These are phyloP conservation scores for silkworm (Bombyx mori) DNA, from an alignment of 1,140 invertebrate species.

Conservation along the genomic window DNA sequence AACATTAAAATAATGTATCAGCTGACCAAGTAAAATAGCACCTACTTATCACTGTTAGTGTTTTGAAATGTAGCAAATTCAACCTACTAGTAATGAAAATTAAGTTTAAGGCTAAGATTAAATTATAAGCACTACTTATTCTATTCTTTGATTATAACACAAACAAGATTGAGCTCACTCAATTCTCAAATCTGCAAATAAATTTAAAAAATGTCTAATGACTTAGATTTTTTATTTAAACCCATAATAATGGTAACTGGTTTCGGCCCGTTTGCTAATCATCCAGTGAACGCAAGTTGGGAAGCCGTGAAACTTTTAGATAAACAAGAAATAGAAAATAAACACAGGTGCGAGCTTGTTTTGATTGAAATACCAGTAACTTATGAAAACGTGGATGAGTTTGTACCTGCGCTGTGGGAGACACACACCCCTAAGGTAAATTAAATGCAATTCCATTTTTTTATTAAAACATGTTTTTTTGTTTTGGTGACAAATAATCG, in stretches of 20 bases:
- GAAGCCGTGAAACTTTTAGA: conserved; percentile 78
- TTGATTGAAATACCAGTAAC: conserved; percentile 76
- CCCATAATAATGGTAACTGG: conserved; percentile 75
- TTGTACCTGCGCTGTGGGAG: conserved; percentile 77
- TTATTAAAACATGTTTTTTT: too few relatives aligned
- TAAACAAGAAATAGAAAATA: conserved; percentile 56
- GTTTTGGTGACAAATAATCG: too few relatives aligned
- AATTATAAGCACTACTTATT: too few relatives aligned
- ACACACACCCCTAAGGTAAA: conserved; percentile 76
- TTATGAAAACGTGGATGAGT: conserved; percentile 74
- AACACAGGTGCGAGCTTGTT: conserved; percentile 72
- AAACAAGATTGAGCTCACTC: too few relatives aligned
- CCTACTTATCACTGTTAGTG: too few relatives aligned
- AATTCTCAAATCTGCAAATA: too few relatives aligned
- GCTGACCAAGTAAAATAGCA: too few relatives aligned
- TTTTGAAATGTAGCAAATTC: too few relatives aligned
- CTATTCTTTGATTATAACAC: too few relatives aligned
- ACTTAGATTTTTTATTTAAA: conserved; percentile 45
- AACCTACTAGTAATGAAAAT: too few relatives aligned
- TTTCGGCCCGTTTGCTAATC: conserved; percentile 81
- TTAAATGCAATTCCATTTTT: background rate
- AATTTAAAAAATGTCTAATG: conserved; percentile 23
- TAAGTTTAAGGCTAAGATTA: too few relatives aligned
- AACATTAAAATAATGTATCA: too few relatives aligned
- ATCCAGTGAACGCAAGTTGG: conserved; percentile 84